A percentile compares a stretch with the other conserved stretches of the same genome.
phyloP scores from a whole-genome alignment of 2,888 invertebrate species.

The Drosophila suboccidentalis region DNA sequence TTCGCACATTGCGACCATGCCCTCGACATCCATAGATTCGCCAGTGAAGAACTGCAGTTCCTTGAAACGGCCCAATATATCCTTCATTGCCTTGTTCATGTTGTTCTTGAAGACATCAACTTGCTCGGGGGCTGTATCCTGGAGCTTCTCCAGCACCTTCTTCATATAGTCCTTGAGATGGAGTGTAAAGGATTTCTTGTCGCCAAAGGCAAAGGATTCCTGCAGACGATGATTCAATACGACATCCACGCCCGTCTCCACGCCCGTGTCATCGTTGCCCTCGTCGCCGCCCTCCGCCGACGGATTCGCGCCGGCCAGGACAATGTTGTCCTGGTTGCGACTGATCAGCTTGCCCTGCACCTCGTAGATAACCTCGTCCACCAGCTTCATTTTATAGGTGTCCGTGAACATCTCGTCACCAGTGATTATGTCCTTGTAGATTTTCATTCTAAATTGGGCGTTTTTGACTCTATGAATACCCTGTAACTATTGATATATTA shows the following conservation, averaged over 20 bases:
- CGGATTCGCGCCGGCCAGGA: conserved; percentile 96
- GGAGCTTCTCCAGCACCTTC: conserved; percentile 93
- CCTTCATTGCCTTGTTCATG: conserved; percentile 97
- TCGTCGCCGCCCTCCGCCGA: conserved; percentile 96
- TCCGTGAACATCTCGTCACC: conserved; percentile 99
- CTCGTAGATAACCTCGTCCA: conserved; percentile 97
- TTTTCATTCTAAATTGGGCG: conserved; percentile 89
- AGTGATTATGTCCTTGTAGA: conserved; percentile 98
- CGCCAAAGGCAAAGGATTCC: conserved; percentile 94
- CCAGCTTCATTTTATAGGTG: conserved; percentile 95
- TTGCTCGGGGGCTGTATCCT: conserved; percentile 93
- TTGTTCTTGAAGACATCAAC: conserved; percentile 95
- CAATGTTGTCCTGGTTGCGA: conserved; percentile 90
- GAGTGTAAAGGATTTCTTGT: conserved; percentile 96
- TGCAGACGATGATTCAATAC: conserved; percentile 96
- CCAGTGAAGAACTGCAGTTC: conserved; percentile 97
- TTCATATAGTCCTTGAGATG: conserved; percentile 99
- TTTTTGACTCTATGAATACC: not conserved
- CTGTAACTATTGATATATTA: not conserved
- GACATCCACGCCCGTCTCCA: conserved; percentile 95
- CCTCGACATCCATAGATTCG: conserved; percentile 97
- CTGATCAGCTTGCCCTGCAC: conserved; percentile 94
- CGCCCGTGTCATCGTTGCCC: conserved; percentile 89
- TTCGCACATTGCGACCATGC: conserved; percentile 96
- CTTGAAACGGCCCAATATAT: conserved; percentile 94